A percentile compares a stretch with the other conserved stretches of the same genome.
Evolutionary conservation across 1,140 invertebrate species (phyloP).

Genomic region (Tetragonula clypearis): DNA sequence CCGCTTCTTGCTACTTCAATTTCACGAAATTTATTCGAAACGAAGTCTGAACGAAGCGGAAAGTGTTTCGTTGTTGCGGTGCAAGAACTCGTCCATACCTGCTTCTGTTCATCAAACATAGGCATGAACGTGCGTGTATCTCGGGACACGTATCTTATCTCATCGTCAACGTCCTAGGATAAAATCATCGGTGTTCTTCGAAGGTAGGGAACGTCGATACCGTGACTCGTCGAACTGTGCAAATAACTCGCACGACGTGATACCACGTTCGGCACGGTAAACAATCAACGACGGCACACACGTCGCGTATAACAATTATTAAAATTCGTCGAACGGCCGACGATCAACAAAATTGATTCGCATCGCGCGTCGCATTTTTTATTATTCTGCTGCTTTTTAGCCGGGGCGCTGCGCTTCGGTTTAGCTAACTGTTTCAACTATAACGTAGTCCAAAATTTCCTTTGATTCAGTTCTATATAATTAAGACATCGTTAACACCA

Average conservation of each 20-base stretch:
- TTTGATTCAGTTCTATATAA: constrained; percentile 64
- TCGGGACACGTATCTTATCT: too few relatives aligned
- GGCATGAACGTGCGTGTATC: neutral
- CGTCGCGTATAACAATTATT: constrained; percentile 18
- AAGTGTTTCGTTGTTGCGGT: constrained; percentile 13
- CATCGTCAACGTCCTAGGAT: too few relatives aligned
- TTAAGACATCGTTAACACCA: constrained; percentile 47
- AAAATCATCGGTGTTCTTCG: neutral
- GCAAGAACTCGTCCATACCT: neutral
- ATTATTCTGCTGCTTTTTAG: constrained; percentile 46
- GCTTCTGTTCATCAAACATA: neutral
- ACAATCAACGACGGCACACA: constrained; percentile 30
- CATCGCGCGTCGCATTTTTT: neutral
- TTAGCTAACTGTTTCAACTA: constrained; percentile 54
- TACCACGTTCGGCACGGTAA: constrained; percentile 10
- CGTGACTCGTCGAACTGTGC: constrained; percentile 43
- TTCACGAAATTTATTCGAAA: neutral
- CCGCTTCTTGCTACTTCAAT: neutral
- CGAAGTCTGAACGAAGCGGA: neutral
- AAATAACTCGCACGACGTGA: constrained; percentile 40
- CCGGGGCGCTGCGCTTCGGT: constrained; percentile 35
- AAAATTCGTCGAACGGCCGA: constrained; percentile 16
- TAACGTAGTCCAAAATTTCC: constrained; percentile 53
- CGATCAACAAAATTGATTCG: constrained; percentile 6
- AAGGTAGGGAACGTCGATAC: neutral